These are phyloP conservation scores for Eulacestoma nigropectus DNA, from an alignment of 2,113 vertebrate genomes.

Conservation along the genomic window DNA sequence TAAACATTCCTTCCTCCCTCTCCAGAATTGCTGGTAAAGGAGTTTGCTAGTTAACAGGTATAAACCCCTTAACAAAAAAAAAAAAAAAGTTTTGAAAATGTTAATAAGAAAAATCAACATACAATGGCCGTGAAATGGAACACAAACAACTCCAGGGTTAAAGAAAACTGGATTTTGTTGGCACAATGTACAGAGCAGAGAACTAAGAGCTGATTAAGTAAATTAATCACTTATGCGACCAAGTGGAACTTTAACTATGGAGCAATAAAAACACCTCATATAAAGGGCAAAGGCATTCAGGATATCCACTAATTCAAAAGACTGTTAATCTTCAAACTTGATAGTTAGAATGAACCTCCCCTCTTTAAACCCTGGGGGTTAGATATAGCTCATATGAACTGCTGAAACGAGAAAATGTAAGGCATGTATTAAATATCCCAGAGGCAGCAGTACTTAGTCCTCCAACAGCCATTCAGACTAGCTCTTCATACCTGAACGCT, in stretches of 20 bases:
- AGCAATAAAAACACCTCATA: slow-evolving; percentile 55
- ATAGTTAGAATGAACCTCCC: slow-evolving; percentile 51
- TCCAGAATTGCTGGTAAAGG: not conserved
- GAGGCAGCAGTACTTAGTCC: slow-evolving; percentile 50
- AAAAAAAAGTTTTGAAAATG: not conserved
- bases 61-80: not conserved
- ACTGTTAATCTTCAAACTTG: slow-evolving; percentile 64
- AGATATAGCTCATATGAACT: slow-evolving; percentile 50
- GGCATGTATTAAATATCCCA: slow-evolving; percentile 67
- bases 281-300: slow-evolving; percentile 49
- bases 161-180: slow-evolving; percentile 11
- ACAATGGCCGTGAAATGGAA: not conserved
- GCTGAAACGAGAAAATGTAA: slow-evolving; percentile 62
- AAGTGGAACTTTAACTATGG: slow-evolving; percentile 56
- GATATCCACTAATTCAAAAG: slow-evolving; percentile 54
- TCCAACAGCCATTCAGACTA: slow-evolving; percentile 44
- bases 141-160: not conserved
- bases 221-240: slow-evolving; percentile 60
- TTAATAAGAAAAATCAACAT: not conserved
- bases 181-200: not conserved
- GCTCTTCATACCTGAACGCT: slow-evolving; percentile 59
- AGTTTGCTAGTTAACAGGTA: not conserved
- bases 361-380: slow-evolving; percentile 48
- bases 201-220: slow-evolving; percentile 37
- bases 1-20: not conserved